Percentiles rank a stretch among this genome's conserved stretches.
Conservation (phyloP, 1,140 invertebrate genomes). For the Brachionus asplanchnoidis region DNA sequence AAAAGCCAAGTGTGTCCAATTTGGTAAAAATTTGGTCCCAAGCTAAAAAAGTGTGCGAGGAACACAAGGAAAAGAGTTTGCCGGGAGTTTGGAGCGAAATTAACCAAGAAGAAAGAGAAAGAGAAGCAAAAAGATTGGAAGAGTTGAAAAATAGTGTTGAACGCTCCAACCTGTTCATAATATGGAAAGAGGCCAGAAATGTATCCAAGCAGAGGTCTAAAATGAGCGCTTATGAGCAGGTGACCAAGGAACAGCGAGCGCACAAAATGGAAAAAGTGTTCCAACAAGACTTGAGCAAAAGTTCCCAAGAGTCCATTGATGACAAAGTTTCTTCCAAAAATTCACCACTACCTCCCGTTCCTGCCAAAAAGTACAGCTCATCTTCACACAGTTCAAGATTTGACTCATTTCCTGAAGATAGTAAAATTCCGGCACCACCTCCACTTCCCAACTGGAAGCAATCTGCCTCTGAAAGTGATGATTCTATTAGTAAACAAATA, state of each 20-base stretch:
- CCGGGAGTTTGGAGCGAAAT: neutral
- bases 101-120: neutral
- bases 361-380: neutral
- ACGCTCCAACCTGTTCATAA: neutral
- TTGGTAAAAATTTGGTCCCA: neutral
- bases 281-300: neutral
- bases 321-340: neutral
- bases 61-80: neutral
- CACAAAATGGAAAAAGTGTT: neutral
- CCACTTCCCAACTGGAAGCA: neutral
- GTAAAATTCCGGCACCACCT: neutral
- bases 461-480: neutral
- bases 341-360: neutral
- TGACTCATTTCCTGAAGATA: neutral
- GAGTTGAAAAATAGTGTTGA: neutral
- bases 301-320: neutral
- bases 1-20: neutral
- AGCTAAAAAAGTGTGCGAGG: neutral
- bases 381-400: neutral
- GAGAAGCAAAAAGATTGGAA: neutral
- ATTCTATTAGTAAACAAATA: neutral
- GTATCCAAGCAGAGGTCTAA: neutral
- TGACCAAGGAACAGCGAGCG: neutral
- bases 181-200: neutral
- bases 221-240: neutral